Base-by-base conservation (phyloP, 2,113 vertebrate species). In the Peromyscus polionotus region DNA sequence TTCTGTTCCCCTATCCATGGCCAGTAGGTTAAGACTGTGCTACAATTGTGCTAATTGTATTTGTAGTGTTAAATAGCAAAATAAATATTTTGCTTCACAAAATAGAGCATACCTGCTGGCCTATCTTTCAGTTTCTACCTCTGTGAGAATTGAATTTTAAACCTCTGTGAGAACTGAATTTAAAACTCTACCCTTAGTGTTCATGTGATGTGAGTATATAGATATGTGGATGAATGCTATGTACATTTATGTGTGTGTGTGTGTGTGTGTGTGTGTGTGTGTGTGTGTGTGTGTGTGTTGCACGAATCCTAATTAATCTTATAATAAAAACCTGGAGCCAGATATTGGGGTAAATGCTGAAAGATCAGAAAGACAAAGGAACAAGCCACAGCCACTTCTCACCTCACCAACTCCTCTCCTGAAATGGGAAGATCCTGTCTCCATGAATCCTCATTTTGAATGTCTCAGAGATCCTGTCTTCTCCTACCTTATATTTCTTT, bases 201-300 rank as follows among this genome's bases (percentile, higher is more conserved):
- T 51, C 51, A 51, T 51, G 24, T 63, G 1, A 12, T 51, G 3
- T 6, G 0, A 0, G 9, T 51, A 7, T 24, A 36, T 2, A 19
- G 20, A 3, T 24, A 7, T 24, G 12, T 51, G 22, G 36, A 20
- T 31, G 39, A 85, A 31, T 19, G 1, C 4, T 42, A 31, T 48
- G 17, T 12, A 31, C 16, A 45, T 4, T 61, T 85, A 33, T 4
- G 31, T 68, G 42, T 84, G 1, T 65, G 24, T 65, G 61, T 67
- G 26, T 7, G 28, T 67, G 26, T 54, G 54, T 54, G 54, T 85
- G 33, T 84, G 1, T 65, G 24, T 65, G 61, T 67, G 26, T 7
- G 28, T 67, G 26, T 54, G 54, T 54, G 54, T 65, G 10, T 54
- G 54, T 8, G 9, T 54, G 12, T 54, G 54, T 54, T 54, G 54